These are phyloP conservation scores for Diplosoma virens DNA, from an alignment of 23 tunicate genomes.

Conservation along the genomic window DNA sequence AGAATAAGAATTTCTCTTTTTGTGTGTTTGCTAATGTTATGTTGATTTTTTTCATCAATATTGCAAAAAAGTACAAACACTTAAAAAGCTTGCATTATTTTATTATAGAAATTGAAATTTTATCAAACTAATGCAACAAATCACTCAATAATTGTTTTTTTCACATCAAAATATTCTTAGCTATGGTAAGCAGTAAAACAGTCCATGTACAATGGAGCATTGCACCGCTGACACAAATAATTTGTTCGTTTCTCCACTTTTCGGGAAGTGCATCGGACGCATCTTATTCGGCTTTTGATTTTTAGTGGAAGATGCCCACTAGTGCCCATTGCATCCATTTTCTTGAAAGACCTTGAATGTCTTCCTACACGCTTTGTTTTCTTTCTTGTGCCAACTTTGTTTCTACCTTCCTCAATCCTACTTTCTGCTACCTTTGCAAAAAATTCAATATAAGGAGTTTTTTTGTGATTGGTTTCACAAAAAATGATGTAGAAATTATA, in stretches of 20 bases:
- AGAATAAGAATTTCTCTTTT: neutral
- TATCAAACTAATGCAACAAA: neutral
- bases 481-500: neutral
- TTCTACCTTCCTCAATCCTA: neutral
- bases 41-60: neutral
- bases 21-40: neutral
- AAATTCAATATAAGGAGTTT: slow-evolving; percentile 1
- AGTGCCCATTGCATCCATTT: neutral
- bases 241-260: slow-evolving; percentile 2
- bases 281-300: slow-evolving; percentile 3
- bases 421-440: neutral
- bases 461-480: slow-evolving; percentile 7
- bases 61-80: neutral
- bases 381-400: neutral
- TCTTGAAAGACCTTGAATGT: slow-evolving; percentile 5
- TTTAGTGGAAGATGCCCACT: slow-evolving; percentile 8
- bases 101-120: neutral
- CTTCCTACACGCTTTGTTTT: slow-evolving; percentile 6
- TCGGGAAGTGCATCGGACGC: neutral
- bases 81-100: neutral
- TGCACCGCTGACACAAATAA: slow-evolving; percentile 10
- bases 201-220: neutral
- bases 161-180: neutral
- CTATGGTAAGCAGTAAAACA: slow-evolving; percentile 6
- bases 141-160: neutral